Evolutionary conservation across 2,797 vertebrate genomes (phyloP), one percentile per base, ranked within the genome.

Genomic region (Oryzias dopingdopingensis): DNA sequence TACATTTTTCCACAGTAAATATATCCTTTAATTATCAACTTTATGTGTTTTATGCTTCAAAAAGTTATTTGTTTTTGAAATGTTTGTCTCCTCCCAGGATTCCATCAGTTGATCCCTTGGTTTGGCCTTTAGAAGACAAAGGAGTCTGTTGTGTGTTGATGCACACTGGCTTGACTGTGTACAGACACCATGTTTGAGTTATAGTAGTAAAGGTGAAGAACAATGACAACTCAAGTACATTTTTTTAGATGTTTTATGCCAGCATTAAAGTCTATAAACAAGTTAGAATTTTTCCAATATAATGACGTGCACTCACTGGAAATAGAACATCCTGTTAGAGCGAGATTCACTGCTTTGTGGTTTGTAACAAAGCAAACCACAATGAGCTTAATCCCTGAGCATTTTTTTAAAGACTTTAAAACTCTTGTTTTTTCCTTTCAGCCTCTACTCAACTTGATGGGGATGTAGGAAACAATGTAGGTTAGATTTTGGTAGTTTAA

Each of bases 61-160:
- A 47, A 47, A 23, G 12, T 20, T 14, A 5, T 13, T 47, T 13
- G 20, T 22, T 22, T 15, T 44, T 71, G 65, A 76, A 53, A 67
- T 61, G 57, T 51, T 50, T 14, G 32, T 40, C 37, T 64, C 59
- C 48, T 54, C 18, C 42, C 57, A 32, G 26, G 44, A 69, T 65
- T 60, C 67, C 70, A 67, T 68, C 70, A 48, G 59, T 62, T 67
- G 58, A 65, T 51, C 57, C 26, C 2, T 5, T 15, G 13, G 20
- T 43, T 54, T 43, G 20, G 52, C 41, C n/a, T 43, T 42, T 49
- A 44, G 53, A 68, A 59, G 20, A 86, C 85, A 86, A 87, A 84
- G 79, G 56, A 52, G 46, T 32, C 74, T 70, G 79, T 83, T 84
- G 81, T 82, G 41, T 57, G 45, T 72, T 74, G 74, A 76, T 70